Conservation (phyloP, 2,797 vertebrate genomes). For the Pyrocephalus nanus region DNA sequence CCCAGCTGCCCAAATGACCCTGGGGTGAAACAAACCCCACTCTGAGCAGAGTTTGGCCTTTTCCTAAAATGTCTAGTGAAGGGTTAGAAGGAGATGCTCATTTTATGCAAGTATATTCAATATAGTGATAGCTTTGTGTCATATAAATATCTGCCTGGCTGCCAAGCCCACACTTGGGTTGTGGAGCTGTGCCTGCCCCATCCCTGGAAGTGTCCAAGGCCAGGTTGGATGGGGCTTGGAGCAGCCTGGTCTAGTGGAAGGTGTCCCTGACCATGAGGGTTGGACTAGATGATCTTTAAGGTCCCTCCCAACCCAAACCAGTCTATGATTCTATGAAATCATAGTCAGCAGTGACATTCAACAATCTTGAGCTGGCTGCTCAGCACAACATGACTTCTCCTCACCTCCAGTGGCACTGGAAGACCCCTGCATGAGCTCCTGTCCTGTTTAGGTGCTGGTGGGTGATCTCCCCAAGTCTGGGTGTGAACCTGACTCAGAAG, state of each 20-base stretch:
- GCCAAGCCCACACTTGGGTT: not conserved
- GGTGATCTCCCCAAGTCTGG: fast-evolving
- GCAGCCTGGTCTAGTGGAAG: not conserved
- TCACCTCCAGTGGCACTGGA: not conserved
- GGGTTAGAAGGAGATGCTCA: not conserved
- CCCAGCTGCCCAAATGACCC: not conserved
- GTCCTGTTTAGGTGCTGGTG: not conserved
- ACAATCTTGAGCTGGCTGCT: not conserved
- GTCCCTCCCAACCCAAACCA: not conserved
- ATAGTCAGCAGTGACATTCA: not conserved
- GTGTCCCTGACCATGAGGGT: not conserved
- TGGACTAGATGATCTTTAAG: not conserved
- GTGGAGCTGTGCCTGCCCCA: not conserved
- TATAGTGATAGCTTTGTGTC: not conserved
- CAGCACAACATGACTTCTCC: not conserved
- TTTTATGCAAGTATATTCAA: not conserved
- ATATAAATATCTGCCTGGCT: not conserved
- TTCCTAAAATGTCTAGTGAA: not conserved
- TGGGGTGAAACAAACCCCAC: not conserved
- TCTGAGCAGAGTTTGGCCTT: not conserved
- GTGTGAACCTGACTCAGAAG: not conserved
- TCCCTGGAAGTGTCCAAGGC: not conserved
- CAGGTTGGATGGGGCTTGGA: not conserved
- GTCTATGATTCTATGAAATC: not conserved
- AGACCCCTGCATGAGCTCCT: not conserved